phyloP scores from a whole-genome alignment of 2,888 invertebrate genomes.

The Yponomeuta malinellus region DNA sequence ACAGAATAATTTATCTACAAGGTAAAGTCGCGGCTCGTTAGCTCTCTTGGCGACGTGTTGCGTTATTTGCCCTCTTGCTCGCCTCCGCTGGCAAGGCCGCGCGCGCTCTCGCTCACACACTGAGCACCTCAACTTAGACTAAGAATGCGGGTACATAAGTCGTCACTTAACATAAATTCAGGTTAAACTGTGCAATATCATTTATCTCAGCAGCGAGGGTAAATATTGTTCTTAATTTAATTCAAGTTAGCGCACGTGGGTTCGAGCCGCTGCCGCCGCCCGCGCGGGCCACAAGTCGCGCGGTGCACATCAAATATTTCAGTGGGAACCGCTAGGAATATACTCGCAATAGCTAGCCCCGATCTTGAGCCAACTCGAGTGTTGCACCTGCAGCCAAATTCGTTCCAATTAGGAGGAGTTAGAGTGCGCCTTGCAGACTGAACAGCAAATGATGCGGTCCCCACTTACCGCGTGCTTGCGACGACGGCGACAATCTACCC shows the following conservation, averaged over 20 bases:
- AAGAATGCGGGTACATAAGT: conserved; percentile 64
- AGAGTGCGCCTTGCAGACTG: conserved; percentile 68
- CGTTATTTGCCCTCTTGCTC: conserved; percentile 30
- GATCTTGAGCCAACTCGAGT: conserved; percentile 73
- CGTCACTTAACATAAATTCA: conserved; percentile 61
- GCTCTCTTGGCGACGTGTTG: conserved; percentile 35
- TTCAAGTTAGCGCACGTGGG: conserved; percentile 62
- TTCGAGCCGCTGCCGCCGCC: conserved; percentile 30
- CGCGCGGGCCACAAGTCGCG: conserved; percentile 57
- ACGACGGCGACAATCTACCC: conserved; percentile 51
- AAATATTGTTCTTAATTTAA: conserved; percentile 76
- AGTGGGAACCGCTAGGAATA: conserved; percentile 59
- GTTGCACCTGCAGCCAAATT: conserved; percentile 75
- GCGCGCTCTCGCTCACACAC: neutral
- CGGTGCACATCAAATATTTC: conserved; percentile 69
- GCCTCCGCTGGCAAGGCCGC: conserved; percentile 24
- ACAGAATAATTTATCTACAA: conserved; percentile 38
- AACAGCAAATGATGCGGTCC: conserved; percentile 74
- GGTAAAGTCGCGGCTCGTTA: conserved; percentile 38
- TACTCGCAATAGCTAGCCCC: conserved; percentile 67
- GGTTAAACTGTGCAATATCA: conserved; percentile 67
- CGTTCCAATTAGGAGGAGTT: conserved; percentile 74
- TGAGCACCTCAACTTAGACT: conserved; percentile 33
- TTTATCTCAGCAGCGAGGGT: conserved; percentile 64
- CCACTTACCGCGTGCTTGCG: conserved; percentile 54